Percentiles rank a stretch among this genome's conserved stretches.
Evolutionary conservation across 2,113 vertebrate genomes (phyloP).

Genomic region (Rousettus leschenaultii): DNA sequence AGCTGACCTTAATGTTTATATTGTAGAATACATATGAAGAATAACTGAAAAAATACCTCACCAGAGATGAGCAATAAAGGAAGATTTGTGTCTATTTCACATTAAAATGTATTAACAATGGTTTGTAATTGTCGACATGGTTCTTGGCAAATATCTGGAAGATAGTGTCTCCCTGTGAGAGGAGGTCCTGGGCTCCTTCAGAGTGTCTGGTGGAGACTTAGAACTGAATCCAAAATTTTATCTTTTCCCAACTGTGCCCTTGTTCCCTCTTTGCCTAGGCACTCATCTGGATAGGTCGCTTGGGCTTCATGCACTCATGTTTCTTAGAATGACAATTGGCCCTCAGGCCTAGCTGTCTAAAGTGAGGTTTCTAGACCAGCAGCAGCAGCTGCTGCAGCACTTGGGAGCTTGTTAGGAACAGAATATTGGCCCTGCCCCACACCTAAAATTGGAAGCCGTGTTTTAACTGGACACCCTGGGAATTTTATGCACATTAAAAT

Average conservation of each 20-base stretch:
- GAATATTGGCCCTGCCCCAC: not conserved
- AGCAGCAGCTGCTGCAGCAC: not conserved
- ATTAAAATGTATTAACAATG: not conserved
- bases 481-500: not conserved
- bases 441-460: not conserved
- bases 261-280: fast-evolving
- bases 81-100: not conserved
- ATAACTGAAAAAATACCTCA: not conserved
- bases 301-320: fast-evolving
- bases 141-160: not conserved
- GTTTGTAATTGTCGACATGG: not conserved
- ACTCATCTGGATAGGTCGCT: not conserved
- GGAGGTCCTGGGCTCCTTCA: not conserved
- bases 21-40: not conserved
- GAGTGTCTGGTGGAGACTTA: not conserved
- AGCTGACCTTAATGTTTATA: not conserved
- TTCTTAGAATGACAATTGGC: not conserved
- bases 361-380: not conserved
- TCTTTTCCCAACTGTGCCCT: not conserved
- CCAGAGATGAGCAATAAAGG: not conserved
- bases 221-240: not conserved
- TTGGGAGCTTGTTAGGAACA: not conserved
- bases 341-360: not conserved
- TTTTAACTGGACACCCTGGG: not conserved
- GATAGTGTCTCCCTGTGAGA: not conserved